phyloP scores from a whole-genome alignment of 2,888 invertebrate species.

The Lithophane ornitopus region DNA sequence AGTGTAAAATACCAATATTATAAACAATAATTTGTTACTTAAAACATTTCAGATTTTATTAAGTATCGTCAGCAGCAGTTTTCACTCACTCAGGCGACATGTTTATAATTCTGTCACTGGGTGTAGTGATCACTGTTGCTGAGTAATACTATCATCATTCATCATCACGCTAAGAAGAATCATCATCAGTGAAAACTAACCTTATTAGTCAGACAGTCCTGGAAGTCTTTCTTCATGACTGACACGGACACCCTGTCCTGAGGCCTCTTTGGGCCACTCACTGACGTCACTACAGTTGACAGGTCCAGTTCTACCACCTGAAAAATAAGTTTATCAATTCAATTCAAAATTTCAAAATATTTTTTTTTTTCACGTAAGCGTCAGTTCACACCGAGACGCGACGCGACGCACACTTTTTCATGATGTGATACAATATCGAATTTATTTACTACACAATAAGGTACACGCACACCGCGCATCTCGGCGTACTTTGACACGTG shows the following conservation, averaged over 20 bases:
- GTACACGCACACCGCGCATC: too few relatives aligned
- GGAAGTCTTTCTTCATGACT: constrained; percentile 97
- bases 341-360: neutral
- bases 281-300: constrained; percentile 96
- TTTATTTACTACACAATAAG: too few relatives aligned
- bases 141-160: neutral
- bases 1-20: neutral
- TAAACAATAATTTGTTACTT: neutral
- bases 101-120: constrained; percentile 8
- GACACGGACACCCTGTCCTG: constrained; percentile 98
- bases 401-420: too few relatives aligned
- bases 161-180: neutral
- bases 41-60: neutral
- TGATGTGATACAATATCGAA: too few relatives aligned
- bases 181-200: constrained; percentile 86
- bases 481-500: too few relatives aligned
- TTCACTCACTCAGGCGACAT: constrained; percentile 48
- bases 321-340: constrained; percentile 37
- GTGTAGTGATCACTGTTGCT: neutral
- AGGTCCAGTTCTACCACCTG: constrained; percentile 96
- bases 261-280: constrained; percentile 99
- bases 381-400: too few relatives aligned
- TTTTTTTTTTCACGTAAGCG: too few relatives aligned
- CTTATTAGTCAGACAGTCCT: constrained; percentile 95
- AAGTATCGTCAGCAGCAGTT: neutral